Conservation (phyloP, 2,113 vertebrate genomes). For the Lates calcarifer region DNA sequence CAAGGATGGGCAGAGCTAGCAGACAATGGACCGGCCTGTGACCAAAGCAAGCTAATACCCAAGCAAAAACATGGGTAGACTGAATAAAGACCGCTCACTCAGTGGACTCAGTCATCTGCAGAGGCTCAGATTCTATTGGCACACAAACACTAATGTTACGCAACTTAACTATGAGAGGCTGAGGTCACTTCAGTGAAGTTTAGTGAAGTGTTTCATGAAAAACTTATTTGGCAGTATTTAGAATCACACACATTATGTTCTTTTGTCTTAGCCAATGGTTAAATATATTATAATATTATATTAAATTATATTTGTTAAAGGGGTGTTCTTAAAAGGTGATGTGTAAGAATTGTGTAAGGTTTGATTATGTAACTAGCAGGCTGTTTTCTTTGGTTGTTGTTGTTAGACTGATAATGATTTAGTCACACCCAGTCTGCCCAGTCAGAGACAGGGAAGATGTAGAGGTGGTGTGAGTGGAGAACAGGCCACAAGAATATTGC, state of each 20-base stretch:
- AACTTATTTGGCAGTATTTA: neutral
- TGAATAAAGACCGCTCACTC: conserved; percentile 67
- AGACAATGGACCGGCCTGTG: conserved; percentile 71
- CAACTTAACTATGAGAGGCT: conserved; percentile 45
- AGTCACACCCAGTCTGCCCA: no score
- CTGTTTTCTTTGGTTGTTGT: no score
- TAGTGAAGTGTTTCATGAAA: neutral
- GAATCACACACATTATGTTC: neutral
- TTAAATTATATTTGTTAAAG: no score
- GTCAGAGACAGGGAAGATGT: no score
- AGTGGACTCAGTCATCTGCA: conserved; percentile 61
- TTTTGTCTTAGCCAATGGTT: neutral
- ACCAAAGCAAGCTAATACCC: conserved; percentile 73
- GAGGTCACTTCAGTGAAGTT: conserved; percentile 22
- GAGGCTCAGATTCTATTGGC: conserved; percentile 38
- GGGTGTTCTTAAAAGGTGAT: no score
- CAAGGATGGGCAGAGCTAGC: conserved; percentile 66
- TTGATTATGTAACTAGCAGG: no score
- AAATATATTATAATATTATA: no score
- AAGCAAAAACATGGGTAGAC: conserved; percentile 63
- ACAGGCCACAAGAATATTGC: no score
- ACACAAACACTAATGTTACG: conserved; percentile 32
- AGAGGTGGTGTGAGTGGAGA: no score
- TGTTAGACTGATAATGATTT: no score
- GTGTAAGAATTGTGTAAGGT: no score